These are phyloP conservation scores for Campoplex capitator DNA, from an alignment of 2,888 invertebrate species.

Conservation along the genomic window DNA sequence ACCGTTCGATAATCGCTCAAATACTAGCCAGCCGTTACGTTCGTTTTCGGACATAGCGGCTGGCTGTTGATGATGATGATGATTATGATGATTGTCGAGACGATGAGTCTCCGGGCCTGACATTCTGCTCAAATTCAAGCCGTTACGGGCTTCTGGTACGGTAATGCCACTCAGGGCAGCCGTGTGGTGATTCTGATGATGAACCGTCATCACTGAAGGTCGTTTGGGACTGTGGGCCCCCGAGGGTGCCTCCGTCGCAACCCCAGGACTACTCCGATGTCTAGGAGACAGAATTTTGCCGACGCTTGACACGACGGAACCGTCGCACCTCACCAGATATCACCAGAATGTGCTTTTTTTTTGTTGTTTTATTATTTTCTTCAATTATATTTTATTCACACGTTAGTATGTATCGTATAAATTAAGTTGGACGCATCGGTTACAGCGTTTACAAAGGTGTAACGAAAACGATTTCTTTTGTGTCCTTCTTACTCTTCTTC, in stretches of 20 bases:
- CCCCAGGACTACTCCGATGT: constrained; percentile 81
- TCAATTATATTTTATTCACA: background rate
- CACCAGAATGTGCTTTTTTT: background rate
- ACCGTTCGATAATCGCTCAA: constrained; percentile 78
- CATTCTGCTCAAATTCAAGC: constrained; percentile 82
- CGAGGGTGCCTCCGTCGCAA: constrained; percentile 81
- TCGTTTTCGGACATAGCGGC: constrained; percentile 69
- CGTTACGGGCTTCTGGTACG: constrained; percentile 76
- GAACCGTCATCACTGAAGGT: constrained; percentile 83
- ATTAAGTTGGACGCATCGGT: background rate
- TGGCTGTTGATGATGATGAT: constrained; percentile 69
- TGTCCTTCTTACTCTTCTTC: background rate
- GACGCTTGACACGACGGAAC: constrained; percentile 72
- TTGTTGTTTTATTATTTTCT: background rate
- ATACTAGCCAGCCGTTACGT: constrained; percentile 62
- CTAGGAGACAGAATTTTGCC: constrained; percentile 83
- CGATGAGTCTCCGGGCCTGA: constrained; percentile 80
- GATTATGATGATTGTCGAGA: constrained; percentile 73
- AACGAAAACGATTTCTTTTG: constrained; percentile 35
- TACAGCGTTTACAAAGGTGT: constrained; percentile 25
- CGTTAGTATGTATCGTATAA: background rate
- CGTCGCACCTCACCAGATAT: constrained; percentile 45
- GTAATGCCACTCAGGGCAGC: constrained; percentile 83
- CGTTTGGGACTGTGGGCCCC: constrained; percentile 81
- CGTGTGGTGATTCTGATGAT: constrained; percentile 84